These are phyloP conservation scores for Cyaniris semiargus DNA, from an alignment of 2,888 invertebrate species.

Conservation along the genomic window DNA sequence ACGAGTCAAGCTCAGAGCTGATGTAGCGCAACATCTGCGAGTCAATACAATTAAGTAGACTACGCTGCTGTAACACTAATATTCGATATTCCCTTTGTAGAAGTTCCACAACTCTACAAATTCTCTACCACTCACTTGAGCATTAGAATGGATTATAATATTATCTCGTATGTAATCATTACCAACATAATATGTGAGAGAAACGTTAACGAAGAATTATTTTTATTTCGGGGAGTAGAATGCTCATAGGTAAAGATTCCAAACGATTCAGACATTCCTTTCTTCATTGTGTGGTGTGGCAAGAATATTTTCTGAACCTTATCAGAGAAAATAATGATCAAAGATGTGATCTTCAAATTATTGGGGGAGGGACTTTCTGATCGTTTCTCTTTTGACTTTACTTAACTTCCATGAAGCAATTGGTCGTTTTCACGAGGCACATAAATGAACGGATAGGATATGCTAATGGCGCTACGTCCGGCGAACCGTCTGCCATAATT, in stretches of 20 bases:
- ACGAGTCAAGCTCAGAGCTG: background rate
- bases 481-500: conserved; percentile 34
- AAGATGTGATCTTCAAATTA: background rate
- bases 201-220: background rate
- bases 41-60: background rate
- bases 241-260: background rate
- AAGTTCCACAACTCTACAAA: background rate
- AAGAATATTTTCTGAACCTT: background rate
- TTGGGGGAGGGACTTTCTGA: background rate
- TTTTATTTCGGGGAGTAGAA: background rate
- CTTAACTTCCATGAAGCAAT: background rate
- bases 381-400: background rate
- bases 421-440: background rate
- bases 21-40: background rate
- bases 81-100: background rate
- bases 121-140: background rate
- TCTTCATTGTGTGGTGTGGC: background rate
- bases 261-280: background rate
- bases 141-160: background rate
- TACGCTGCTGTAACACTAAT: background rate
- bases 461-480: conserved; percentile 31
- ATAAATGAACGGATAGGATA: conserved; percentile 16
- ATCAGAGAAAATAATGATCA: background rate
- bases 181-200: background rate
- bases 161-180: background rate